Conservation (phyloP, 2,888 invertebrate genomes). For the Amphipoea lucens region DNA sequence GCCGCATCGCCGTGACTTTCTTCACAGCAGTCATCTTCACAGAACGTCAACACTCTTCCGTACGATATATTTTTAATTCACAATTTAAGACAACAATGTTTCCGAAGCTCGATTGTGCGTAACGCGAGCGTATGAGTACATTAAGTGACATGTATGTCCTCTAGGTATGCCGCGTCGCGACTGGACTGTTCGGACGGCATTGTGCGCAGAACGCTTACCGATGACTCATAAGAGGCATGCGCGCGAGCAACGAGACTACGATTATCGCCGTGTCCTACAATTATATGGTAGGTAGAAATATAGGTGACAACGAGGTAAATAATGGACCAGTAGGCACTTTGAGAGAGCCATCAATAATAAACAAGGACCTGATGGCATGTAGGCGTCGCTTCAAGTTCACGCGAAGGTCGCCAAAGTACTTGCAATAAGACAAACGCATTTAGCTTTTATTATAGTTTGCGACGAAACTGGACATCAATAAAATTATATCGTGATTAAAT, state of each 20-base stretch:
- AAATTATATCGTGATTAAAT: slow-evolving; percentile 54
- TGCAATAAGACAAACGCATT: slow-evolving; percentile 42
- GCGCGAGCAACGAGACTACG: slow-evolving; percentile 85
- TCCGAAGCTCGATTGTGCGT: slow-evolving; percentile 72
- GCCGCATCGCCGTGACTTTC: slow-evolving; percentile 92
- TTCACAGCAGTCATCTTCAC: slow-evolving; percentile 89
- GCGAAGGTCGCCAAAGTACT: slow-evolving; percentile 76
- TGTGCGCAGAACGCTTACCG: slow-evolving; percentile 87
- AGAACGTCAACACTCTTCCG: slow-evolving; percentile 66
- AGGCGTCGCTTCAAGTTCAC: slow-evolving; percentile 81
- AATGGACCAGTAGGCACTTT: slow-evolving; percentile 77
- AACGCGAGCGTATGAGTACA: slow-evolving; percentile 74
- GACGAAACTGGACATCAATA: slow-evolving; percentile 58
- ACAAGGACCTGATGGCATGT: slow-evolving; percentile 79
- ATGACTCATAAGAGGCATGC: slow-evolving; percentile 87
- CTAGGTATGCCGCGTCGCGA: slow-evolving; percentile 88
- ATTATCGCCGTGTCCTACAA: slow-evolving; percentile 86
- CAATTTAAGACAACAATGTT: slow-evolving; percentile 69
- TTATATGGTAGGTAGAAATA: slow-evolving; percentile 83
- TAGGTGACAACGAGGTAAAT: slow-evolving; percentile 87
- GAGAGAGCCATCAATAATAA: slow-evolving; percentile 81
- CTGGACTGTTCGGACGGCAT: slow-evolving; percentile 87
- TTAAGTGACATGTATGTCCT: slow-evolving; percentile 87
- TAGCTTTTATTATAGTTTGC: slow-evolving; percentile 39
- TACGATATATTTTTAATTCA: slow-evolving; percentile 73